phyloP scores from a whole-genome alignment of 1,140 invertebrate genomes.

The Bombus impatiens region DNA sequence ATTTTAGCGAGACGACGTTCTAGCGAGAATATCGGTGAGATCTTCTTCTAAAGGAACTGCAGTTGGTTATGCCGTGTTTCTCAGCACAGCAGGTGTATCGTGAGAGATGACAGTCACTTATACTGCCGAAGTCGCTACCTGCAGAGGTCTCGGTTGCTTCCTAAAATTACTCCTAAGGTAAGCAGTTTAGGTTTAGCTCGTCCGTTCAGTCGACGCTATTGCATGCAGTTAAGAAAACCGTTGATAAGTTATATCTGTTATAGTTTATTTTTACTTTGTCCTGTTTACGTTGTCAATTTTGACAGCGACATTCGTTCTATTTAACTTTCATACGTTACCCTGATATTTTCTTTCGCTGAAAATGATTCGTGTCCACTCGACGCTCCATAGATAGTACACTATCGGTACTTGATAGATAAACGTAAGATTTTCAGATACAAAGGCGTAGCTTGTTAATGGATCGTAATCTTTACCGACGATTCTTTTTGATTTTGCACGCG shows the following conservation, averaged over 20 bases:
- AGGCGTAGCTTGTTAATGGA: neutral
- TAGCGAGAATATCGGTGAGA: neutral
- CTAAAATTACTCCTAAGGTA: slow-evolving; percentile 91
- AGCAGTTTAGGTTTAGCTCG: slow-evolving; percentile 3
- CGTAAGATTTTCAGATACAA: neutral
- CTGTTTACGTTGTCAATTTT: neutral
- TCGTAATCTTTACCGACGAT: neutral
- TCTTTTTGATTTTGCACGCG: neutral
- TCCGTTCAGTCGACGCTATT: too few species aligned
- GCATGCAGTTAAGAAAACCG: neutral
- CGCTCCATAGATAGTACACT: neutral
- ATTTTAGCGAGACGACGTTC: neutral
- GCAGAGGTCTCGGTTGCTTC: slow-evolving; percentile 92
- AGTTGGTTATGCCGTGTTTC: slow-evolving; percentile 22
- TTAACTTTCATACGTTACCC: neutral
- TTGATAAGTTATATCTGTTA: neutral
- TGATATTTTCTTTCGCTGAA: neutral
- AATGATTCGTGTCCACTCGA: neutral
- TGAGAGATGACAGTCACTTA: slow-evolving; percentile 92
- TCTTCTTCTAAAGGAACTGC: neutral
- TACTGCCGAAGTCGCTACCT: slow-evolving; percentile 94
- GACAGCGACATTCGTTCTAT: neutral
- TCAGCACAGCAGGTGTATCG: neutral
- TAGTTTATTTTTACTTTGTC: too few species aligned
- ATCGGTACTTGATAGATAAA: neutral